Evolutionary conservation across 2,888 invertebrate species (phyloP).

Genomic region (Lithosia quadra): DNA sequence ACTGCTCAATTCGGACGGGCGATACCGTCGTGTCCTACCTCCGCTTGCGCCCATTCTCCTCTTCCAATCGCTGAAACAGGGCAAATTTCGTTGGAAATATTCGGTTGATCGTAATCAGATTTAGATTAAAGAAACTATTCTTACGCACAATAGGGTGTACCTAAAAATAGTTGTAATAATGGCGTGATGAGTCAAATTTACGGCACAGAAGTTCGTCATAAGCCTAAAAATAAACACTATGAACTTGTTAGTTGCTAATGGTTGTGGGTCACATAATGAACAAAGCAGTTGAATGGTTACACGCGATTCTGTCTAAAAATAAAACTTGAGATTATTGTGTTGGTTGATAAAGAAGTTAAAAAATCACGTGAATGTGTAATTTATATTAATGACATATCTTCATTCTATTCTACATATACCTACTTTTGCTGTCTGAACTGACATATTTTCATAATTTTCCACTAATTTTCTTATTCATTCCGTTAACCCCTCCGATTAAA

Average conservation of each 20-base stretch:
- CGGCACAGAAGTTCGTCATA: conserved; percentile 9
- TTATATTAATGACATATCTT: background rate
- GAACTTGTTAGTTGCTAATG: conserved; percentile 39
- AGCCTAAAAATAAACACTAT: conserved; percentile 17
- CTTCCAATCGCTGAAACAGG: background rate
- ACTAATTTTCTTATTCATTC: too few species aligned
- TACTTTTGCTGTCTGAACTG: background rate
- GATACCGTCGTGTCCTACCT: too few species aligned
- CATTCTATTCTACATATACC: background rate
- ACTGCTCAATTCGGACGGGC: too few species aligned
- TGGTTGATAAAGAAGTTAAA: background rate
- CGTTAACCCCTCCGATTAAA: too few species aligned
- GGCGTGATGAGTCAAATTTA: conserved; percentile 6
- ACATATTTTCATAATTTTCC: too few species aligned
- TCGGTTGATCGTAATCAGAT: background rate
- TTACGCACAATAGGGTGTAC: background rate
- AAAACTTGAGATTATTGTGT: background rate
- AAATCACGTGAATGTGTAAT: background rate
- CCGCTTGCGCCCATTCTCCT: background rate
- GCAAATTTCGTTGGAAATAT: background rate
- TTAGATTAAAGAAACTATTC: background rate
- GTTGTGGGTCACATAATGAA: conserved; percentile 39
- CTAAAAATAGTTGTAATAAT: background rate
- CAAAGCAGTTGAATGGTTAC: conserved; percentile 20
- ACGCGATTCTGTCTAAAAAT: conserved; percentile 8